Base-by-base conservation (phyloP, 2,113 vertebrate genomes). In the Zapus hudsonius region DNA sequence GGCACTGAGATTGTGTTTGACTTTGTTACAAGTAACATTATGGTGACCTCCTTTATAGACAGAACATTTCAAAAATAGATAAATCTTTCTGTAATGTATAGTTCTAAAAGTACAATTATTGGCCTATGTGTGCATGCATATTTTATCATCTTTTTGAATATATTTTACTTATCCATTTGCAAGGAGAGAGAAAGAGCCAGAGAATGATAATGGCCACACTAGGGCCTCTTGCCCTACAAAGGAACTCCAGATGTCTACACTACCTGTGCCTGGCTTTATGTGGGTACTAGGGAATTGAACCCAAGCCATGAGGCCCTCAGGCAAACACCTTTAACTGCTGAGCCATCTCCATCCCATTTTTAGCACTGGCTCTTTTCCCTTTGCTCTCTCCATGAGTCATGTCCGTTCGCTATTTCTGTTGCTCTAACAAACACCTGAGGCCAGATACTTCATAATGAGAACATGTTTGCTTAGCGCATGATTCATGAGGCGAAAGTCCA, bases 21-120 rank as follows among this genome's bases (percentile, higher is more conserved):
- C 42, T 88, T 80, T 90, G 23, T 84, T 90, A n/a, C 13, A 59
- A 73, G n/a, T 81, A 85, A 73, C 44, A 64, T 16, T 20, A 29
- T 15, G 27, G 5, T 42, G 27, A 36, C 11, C 69, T 17, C 33
- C 63, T 72, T 36, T 55, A 5, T 59, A 78, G 19, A 17, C n/a
- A 89, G 47, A 79, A 2, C 27, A 38, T 74, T 89, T 82, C 38
- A 27, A 57, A 91, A 73, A 64, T 27, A 61, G n/a, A 57, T 16
- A 17, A 36, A 52, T 63, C 89, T 73, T 67, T 36, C 44, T 27
- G 0, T 42, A 57, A 73, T 29, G 63, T 40, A 19, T 31, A 63
- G 79, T 87, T 31, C 36, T 82, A 9, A 55, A 74, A 67, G 44
- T 55, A 5, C 57, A 79, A 70, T 86, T 70, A 31, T 31, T 73